phyloP scores from a whole-genome alignment of 2,797 vertebrate species.

The Enteromius anoplus region DNA sequence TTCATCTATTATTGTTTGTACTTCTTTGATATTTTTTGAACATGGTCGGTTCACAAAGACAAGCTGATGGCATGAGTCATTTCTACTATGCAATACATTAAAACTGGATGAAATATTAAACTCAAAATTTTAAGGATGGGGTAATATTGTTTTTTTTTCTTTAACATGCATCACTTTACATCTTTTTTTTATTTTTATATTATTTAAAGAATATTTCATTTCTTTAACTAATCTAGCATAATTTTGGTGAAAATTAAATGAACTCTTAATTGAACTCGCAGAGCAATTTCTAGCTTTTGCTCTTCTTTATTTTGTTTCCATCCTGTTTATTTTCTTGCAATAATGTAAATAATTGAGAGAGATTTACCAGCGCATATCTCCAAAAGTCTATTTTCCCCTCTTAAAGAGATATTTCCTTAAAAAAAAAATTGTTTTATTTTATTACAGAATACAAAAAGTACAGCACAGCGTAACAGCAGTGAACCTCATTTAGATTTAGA shows the following conservation, averaged over 20 bases:
- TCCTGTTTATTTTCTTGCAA: background rate
- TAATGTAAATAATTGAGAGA: background rate
- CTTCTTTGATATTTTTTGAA: background rate
- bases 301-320: background rate
- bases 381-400: background rate
- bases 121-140: background rate
- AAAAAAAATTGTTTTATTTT: background rate
- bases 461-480: background rate
- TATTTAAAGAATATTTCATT: background rate
- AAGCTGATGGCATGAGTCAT: background rate
- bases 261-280: background rate
- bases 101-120: background rate
- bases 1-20: background rate
- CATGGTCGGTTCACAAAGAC: background rate
- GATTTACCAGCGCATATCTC: background rate
- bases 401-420: background rate
- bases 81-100: background rate
- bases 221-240: background rate
- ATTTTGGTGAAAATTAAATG: background rate
- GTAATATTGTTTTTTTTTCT: no score
- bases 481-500: slow-evolving; percentile 16
- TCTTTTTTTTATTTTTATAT: background rate
- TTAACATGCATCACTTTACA: no score
- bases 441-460: background rate
- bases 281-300: background rate